These are phyloP conservation scores for Podarcis lilfordi DNA, from an alignment of 2,797 vertebrate species.

Conservation along the genomic window DNA sequence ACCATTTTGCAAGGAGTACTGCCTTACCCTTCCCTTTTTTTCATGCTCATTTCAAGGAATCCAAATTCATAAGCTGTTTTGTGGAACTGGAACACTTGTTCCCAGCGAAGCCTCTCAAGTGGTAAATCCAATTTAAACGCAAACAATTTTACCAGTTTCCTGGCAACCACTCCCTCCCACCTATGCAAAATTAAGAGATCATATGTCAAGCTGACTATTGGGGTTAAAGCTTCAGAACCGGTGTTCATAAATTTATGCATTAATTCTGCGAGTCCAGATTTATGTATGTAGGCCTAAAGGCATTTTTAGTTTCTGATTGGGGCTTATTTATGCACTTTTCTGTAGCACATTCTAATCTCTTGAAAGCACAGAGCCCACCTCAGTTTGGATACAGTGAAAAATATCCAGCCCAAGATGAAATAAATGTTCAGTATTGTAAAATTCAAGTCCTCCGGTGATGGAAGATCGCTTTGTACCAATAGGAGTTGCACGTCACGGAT, in stretches of 20 bases:
- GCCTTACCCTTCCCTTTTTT: slow-evolving; percentile 44
- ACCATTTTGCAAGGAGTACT: slow-evolving; percentile 17
- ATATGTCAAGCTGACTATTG: slow-evolving; percentile 67
- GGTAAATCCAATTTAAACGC: slow-evolving; percentile 79
- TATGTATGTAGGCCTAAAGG: slow-evolving; percentile 60
- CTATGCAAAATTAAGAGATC: slow-evolving; percentile 73
- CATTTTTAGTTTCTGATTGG: slow-evolving; percentile 49
- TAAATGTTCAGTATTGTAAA: slow-evolving; percentile 47
- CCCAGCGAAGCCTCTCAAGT: slow-evolving; percentile 72
- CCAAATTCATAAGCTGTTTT: slow-evolving; percentile 55
- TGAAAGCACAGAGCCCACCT: slow-evolving; percentile 36
- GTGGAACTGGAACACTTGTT: slow-evolving; percentile 56
- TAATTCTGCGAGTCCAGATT: slow-evolving; percentile 71
- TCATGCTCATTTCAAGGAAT: slow-evolving; percentile 71
- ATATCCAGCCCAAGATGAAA: slow-evolving; percentile 15
- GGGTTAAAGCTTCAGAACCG: slow-evolving; percentile 69
- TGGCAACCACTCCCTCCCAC: slow-evolving; percentile 48
- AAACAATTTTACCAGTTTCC: slow-evolving; percentile 72
- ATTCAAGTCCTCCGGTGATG: neutral
- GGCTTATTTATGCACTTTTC: slow-evolving; percentile 56
- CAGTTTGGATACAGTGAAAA: slow-evolving; percentile 20
- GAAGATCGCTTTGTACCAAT: neutral
- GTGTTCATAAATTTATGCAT: slow-evolving; percentile 71
- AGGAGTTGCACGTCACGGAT: neutral
- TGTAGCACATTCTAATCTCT: slow-evolving; percentile 51